These are phyloP conservation scores for Caradrina kadenii DNA, from an alignment of 2,888 invertebrate genomes.

Conservation along the genomic window DNA sequence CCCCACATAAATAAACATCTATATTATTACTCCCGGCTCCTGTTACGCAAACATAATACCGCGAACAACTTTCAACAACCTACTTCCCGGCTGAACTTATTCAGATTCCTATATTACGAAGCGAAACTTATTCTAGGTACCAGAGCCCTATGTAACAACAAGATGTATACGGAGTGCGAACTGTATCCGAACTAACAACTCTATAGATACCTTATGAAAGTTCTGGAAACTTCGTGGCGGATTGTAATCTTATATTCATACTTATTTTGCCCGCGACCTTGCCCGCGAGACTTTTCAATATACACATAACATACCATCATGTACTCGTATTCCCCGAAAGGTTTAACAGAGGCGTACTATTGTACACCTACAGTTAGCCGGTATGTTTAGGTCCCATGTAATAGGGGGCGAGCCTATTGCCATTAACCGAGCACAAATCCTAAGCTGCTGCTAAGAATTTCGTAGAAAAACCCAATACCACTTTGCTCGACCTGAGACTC, in stretches of 20 bases:
- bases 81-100: slow-evolving; percentile 34
- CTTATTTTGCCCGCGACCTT: neutral
- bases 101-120: slow-evolving; percentile 28
- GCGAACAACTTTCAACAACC: neutral
- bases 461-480: too few species aligned
- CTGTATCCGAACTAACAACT: slow-evolving; percentile 36
- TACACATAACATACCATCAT: too few species aligned
- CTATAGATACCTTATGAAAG: slow-evolving; percentile 38
- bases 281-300: too few species aligned
- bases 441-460: too few species aligned
- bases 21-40: neutral
- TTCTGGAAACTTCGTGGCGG: slow-evolving; percentile 25
- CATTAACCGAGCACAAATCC: too few species aligned
- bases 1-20: too few species aligned
- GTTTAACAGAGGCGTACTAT: too few species aligned
- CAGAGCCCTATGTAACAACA: slow-evolving; percentile 42
- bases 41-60: slow-evolving; percentile 5
- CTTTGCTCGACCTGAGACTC: too few species aligned
- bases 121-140: slow-evolving; percentile 42
- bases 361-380: too few species aligned
- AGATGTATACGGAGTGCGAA: slow-evolving; percentile 32
- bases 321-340: too few species aligned
- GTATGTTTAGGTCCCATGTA: too few species aligned
- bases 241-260: slow-evolving; percentile 35
- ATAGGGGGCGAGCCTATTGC: too few species aligned